These are phyloP conservation scores for Cardiocondyla obscurior DNA, from an alignment of 1,140 invertebrate species.

Conservation along the genomic window DNA sequence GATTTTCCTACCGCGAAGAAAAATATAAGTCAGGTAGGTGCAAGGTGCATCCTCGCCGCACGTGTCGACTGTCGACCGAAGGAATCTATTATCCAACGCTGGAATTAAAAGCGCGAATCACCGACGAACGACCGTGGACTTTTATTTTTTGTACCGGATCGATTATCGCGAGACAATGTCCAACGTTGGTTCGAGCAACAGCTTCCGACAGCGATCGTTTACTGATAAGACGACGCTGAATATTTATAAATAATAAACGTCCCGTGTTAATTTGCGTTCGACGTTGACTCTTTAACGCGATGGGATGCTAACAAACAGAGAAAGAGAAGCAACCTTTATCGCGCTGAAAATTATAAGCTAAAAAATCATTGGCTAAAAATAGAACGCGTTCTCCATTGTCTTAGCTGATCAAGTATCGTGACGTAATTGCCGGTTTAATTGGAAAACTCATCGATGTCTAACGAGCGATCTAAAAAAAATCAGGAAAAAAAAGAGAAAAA, in stretches of 20 bases:
- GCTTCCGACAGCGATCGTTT: background rate
- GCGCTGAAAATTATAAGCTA: no score
- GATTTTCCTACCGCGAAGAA: background rate
- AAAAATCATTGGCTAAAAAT: no score
- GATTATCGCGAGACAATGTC: slow-evolving; percentile 33
- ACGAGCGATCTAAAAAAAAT: no score
- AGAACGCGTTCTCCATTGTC: no score
- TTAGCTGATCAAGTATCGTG: no score
- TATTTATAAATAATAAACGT: background rate
- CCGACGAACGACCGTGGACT: slow-evolving; percentile 26
- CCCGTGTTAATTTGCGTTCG: no score
- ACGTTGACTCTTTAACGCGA: no score
- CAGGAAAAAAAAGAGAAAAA: no score
- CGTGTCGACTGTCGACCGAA: slow-evolving; percentile 6
- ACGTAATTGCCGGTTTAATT: no score
- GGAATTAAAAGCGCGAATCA: slow-evolving; percentile 2
- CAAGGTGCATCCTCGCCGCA: background rate
- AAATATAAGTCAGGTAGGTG: background rate
- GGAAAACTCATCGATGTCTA: no score
- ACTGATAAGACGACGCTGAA: background rate
- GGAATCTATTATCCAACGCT: background rate
- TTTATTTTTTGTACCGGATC: slow-evolving; percentile 40
- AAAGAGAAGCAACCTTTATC: no score
- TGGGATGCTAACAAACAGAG: no score
- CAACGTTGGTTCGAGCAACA: background rate